Evolutionary conservation across 2,113 vertebrate genomes (phyloP), one percentile per base, ranked within the genome.

Genomic region (Onychostruthus taczanowskii): DNA sequence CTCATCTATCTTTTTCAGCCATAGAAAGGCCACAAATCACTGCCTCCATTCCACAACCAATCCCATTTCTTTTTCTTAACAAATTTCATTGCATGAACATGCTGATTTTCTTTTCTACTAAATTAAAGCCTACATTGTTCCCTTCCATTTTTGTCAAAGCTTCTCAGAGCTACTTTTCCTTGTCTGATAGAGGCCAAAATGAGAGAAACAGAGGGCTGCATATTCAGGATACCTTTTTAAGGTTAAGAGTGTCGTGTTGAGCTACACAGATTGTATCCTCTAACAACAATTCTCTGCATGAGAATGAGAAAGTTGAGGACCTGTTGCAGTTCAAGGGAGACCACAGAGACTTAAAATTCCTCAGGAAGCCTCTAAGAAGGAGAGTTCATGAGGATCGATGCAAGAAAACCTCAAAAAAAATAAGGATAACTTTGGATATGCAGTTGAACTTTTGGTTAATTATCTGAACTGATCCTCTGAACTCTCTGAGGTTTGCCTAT

Each of bases 381-480:
- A 78, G 52, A 46, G 33, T 83, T 93, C 7, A 3, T 43, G 52
- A 84, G 74, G 70, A 96, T 58, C 1, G 1, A 58, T 90, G 66
- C 67, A 88, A 90, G 83, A 95, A 94, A 94, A 79, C 61, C 74
- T 85, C 41, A 37, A 61, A 90, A 87, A 91, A 86, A 93, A 50
- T 43, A 58, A 68, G 72, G 47, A 90, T 95, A 96, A 96, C 72
- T 95, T 92, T 68, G 79, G 86, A 95, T 95, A 87, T 88, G 95
- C 83, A 89, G 96, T 84, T 96, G 91, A 97, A 97, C 93, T 96
- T 97, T 94, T 87, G 84, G 64, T 94, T 96, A 97, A 97, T 97
- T 97, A 97, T 96, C 88, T 95, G 90, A 96, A 96, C 91, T 95
- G 96, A 97, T 97, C 95, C 95, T 88, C 93, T 95, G 96, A 97